phyloP scores from a whole-genome alignment of 2,113 vertebrate species.

The Speoplatyrhinus poulsoni region DNA sequence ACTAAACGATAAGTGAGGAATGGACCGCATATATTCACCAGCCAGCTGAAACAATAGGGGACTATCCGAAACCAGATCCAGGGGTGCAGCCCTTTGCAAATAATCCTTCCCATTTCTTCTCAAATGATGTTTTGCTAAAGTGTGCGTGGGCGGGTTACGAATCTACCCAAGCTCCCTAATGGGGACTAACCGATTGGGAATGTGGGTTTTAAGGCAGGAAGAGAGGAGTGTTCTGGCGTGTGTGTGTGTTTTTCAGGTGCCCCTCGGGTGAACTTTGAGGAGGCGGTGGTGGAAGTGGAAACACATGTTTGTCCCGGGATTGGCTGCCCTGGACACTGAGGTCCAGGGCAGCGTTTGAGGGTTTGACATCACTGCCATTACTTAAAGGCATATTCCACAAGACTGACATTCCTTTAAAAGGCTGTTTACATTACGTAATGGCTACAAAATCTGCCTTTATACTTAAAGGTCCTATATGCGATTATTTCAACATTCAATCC shows the following conservation, averaged over 20 bases:
- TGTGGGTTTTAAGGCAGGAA: conserved; percentile 1
- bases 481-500: too few relatives aligned
- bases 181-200: conserved; percentile 39
- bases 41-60: conserved; percentile 71
- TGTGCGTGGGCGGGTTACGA: conserved; percentile 32
- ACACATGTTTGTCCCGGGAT: conserved; percentile 55
- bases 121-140: conserved; percentile 57
- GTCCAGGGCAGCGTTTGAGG: conserved; percentile 26
- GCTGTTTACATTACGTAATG: conserved; percentile 15
- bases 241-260: conserved; percentile 7
- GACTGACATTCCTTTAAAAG: conserved; percentile 6
- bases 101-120: conserved; percentile 38
- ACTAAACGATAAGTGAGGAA: conserved; percentile 1
- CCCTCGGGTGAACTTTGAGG: conserved; percentile 41
- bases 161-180: conserved; percentile 52
- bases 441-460: conserved; percentile 4
- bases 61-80: conserved; percentile 41
- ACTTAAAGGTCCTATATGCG: not conserved
- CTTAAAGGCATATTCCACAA: conserved; percentile 16
- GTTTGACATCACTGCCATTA: conserved; percentile 33
- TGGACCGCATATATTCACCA: conserved; percentile 22
- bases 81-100: conserved; percentile 41
- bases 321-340: conserved; percentile 15
- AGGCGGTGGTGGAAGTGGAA: conserved; percentile 44
- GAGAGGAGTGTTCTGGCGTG: conserved; percentile 18